phyloP scores from a whole-genome alignment of 1,140 invertebrate species.

The Aphidius ervi region DNA sequence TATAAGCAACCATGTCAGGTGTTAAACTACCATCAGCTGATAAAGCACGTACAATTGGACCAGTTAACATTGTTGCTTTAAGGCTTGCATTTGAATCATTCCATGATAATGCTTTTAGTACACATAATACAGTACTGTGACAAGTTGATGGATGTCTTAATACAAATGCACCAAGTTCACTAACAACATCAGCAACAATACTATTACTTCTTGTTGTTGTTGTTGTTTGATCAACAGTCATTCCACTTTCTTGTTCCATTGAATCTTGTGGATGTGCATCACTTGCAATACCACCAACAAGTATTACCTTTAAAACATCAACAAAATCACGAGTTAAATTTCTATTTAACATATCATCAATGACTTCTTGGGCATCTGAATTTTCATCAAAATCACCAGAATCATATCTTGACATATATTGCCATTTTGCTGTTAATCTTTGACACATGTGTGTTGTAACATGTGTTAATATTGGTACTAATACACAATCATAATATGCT shows the following conservation, averaged over 20 bases:
- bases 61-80: constrained; percentile 68
- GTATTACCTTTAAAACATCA: constrained; percentile 71
- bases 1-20: constrained; percentile 63
- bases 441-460: constrained; percentile 75
- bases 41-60: constrained; percentile 61
- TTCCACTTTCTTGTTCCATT: constrained; percentile 66
- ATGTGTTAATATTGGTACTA: constrained; percentile 73
- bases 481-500: constrained; percentile 67
- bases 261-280: constrained; percentile 52
- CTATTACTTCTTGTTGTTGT: constrained; percentile 47
- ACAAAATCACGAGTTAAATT: constrained; percentile 84
- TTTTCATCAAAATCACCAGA: constrained; percentile 66
- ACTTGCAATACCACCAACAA: constrained; percentile 55
- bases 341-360: constrained; percentile 83
- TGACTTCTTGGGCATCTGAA: constrained; percentile 78
- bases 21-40: constrained; percentile 59
- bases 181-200: constrained; percentile 63
- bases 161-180: constrained; percentile 68
- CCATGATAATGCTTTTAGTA: constrained; percentile 76
- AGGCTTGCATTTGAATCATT: constrained; percentile 76
- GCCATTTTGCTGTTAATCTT: constrained; percentile 73
- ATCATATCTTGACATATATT: constrained; percentile 67
- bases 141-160: constrained; percentile 63
- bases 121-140: constrained; percentile 61
- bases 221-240: constrained; percentile 58